A percentile compares a stretch with the other conserved stretches of the same genome.
Evolutionary conservation across 2,113 vertebrate species (phyloP).

Genomic region (Zosterops hypoxanthus): DNA sequence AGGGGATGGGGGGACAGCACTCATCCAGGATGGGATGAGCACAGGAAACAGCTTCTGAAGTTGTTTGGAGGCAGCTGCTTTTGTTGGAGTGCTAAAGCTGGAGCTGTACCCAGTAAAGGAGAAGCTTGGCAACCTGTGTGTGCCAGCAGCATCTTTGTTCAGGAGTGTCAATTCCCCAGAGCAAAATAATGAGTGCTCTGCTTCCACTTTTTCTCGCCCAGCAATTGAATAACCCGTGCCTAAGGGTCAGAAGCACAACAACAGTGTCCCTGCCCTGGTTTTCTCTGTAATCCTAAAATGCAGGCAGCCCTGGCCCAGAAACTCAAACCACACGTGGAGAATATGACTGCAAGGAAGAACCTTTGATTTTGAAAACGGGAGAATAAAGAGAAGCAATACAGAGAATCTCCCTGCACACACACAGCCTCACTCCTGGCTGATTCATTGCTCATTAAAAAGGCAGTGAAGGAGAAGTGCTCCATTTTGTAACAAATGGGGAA

Average conservation of each 20-base stretch:
- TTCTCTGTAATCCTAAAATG: background rate
- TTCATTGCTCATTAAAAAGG: background rate
- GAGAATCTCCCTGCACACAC: fast-evolving
- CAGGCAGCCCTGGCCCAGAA: background rate
- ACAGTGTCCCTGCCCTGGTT: background rate
- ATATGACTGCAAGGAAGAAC: background rate
- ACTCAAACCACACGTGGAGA: background rate
- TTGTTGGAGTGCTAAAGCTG: background rate
- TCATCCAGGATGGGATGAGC: fast-evolving
- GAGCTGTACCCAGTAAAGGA: background rate
- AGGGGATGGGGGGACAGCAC: background rate
- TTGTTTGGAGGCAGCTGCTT: background rate
- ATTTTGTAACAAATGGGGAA: background rate
- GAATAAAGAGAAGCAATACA: background rate
- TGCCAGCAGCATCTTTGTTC: conserved; percentile 8
- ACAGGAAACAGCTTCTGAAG: background rate
- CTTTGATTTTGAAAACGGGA: background rate
- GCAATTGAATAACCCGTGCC: background rate
- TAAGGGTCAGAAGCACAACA: background rate
- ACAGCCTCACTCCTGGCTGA: background rate
- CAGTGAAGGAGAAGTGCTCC: background rate
- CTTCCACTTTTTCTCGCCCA: background rate
- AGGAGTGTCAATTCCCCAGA: background rate
- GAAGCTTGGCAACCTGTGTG: background rate
- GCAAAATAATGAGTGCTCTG: background rate